Conservation (phyloP, 2,113 vertebrate species). For the Ctenodactylus gundi region DNA sequence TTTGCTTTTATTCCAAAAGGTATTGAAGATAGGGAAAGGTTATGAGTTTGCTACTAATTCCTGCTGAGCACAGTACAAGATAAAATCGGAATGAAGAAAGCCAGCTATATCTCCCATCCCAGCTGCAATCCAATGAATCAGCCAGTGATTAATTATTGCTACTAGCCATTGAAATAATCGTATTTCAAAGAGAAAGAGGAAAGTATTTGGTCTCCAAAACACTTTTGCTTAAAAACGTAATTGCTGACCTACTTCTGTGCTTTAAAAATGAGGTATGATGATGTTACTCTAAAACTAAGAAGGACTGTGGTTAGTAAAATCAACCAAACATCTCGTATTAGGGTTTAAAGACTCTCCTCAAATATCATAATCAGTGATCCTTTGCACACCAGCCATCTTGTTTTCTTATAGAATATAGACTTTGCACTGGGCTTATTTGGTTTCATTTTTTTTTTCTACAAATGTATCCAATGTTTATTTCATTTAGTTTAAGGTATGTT, state of each 20-base stretch:
- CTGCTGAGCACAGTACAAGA: constrained; percentile 46
- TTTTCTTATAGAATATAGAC: constrained; percentile 42
- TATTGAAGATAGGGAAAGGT: constrained; percentile 3
- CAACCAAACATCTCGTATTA: constrained; percentile 30
- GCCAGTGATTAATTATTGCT: constrained; percentile 47
- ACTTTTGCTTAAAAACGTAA: neutral
- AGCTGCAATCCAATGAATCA: constrained; percentile 56
- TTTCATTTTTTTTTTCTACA: too few relatives aligned
- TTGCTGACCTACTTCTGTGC: too few relatives aligned
- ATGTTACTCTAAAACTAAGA: constrained; percentile 46
- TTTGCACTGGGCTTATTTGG: too few relatives aligned
- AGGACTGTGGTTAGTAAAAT: neutral
- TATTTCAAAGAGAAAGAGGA: neutral
- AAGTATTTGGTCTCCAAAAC: constrained; percentile 22
- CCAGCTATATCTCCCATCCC: constrained; percentile 14
- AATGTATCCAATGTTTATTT: too few relatives aligned
- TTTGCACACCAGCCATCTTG: neutral
- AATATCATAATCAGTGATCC: neutral
- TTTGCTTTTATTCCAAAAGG: constrained; percentile 20
- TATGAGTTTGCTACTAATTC: neutral
- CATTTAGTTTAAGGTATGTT: too few relatives aligned
- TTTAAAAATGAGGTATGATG: neutral
- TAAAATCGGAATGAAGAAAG: constrained; percentile 3
- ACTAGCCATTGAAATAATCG: constrained; percentile 55
- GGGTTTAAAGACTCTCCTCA: neutral